Evolutionary conservation across 1,140 invertebrate genomes (phyloP).

Genomic region (Octopus sinensis): DNA sequence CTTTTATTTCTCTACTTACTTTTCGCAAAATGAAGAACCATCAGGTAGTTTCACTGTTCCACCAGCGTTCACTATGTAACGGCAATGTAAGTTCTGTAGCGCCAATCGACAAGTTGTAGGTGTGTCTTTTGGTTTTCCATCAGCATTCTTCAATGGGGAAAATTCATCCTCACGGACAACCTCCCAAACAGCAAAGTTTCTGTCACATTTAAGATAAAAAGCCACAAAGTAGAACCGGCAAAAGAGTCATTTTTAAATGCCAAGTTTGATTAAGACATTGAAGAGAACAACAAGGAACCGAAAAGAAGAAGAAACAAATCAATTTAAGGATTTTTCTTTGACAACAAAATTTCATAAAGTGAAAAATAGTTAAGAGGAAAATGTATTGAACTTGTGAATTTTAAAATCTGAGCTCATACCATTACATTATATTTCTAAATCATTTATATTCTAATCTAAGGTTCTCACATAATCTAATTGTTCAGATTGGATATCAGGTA

Average conservation of each 20-base stretch:
- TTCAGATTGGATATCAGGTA: no score
- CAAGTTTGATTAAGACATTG: not conserved
- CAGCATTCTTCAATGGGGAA: slow-evolving; percentile 92
- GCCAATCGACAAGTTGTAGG: slow-evolving; percentile 80
- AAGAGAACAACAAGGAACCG: slow-evolving; percentile 9
- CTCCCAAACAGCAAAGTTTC: slow-evolving; percentile 89
- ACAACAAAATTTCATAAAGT: no score
- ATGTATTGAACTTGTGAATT: no score
- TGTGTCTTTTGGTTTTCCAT: slow-evolving; percentile 82
- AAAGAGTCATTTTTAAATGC: slow-evolving; percentile 19
- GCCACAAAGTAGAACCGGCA: slow-evolving; percentile 31
- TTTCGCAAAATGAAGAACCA: no score
- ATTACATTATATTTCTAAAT: no score
- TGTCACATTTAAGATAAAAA: slow-evolving; percentile 53
- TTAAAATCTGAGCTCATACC: no score
- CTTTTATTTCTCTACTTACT: no score
- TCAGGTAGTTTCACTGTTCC: slow-evolving; percentile 56
- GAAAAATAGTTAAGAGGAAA: no score
- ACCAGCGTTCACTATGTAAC: slow-evolving; percentile 81
- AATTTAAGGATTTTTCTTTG: no score
- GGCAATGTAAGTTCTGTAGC: slow-evolving; percentile 76
- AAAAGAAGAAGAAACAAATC: not conserved
- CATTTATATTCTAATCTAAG: no score
- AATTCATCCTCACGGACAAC: slow-evolving; percentile 91
- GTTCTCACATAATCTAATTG: no score